Base-by-base conservation (phyloP, 2,888 invertebrate species). In the Cryptocheilus praepositus region DNA sequence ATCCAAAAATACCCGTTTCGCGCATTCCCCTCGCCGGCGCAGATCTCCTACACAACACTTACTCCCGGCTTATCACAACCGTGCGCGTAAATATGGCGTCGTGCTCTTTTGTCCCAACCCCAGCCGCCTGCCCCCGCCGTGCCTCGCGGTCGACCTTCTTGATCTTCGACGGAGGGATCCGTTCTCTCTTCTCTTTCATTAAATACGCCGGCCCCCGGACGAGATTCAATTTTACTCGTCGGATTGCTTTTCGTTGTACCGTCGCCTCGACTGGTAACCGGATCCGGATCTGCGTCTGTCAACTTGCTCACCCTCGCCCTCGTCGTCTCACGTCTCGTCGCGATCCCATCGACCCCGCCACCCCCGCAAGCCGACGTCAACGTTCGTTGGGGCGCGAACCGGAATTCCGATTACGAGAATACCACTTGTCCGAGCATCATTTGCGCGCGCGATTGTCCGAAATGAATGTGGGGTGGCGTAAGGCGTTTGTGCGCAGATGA, bases 201-300 rank as follows among this genome's bases (percentile, higher is more conserved):
- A 84, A 85, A 84, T 80, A 81, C 80, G 78, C 70, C 74, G 70
- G 71, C 68, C 75, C 65, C 67, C 61, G 61, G 81, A 80, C 79
- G 83, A 85, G 83, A 87, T 86, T 85, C 84, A 86, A 87, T 87
- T 86, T 86, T 84, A 77, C 81, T 78, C 80, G 80, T 75, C 77
- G 84, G 80, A 86, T 86, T 86, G 87, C 84, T 85, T 87, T 87
- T 83, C 85, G 82, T 79, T 85, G 84, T 87, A 82, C 75, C 82
- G 74, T 80, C 79, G 71, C 64, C 67, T 58, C 73, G 69, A 67
- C 73, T 63, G 79, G 86, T 86, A 86, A 87, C 85, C 80, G 83
- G 84, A 87, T 86, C 82, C 81, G 80, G 82, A 86, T 86, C 84
- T 80, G 74, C 80, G 81, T 83, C 81, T 76, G 80, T 81, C 83